Conservation (phyloP, 2,113 vertebrate species). For the Plectropomus leopardus region DNA sequence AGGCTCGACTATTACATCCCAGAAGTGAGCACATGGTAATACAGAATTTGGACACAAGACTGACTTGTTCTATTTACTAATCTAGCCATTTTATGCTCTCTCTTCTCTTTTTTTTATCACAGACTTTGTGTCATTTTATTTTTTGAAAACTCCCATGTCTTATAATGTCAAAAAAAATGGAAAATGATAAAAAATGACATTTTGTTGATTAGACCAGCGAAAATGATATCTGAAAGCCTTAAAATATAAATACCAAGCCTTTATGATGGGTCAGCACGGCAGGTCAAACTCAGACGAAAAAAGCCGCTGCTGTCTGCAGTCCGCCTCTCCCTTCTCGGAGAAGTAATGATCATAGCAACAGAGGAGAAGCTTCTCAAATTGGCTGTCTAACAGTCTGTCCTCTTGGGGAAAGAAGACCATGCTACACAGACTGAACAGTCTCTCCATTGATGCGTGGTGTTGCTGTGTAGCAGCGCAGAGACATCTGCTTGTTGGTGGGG, state of each 20-base stretch:
- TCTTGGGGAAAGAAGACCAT: slow-evolving; percentile 51
- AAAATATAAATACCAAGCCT: background rate
- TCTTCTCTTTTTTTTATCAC: background rate
- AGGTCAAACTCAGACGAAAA: slow-evolving; percentile 24
- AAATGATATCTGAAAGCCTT: background rate
- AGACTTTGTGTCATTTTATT: background rate
- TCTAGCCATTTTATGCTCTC: background rate
- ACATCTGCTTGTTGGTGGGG: slow-evolving; percentile 68
- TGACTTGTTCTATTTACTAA: background rate
- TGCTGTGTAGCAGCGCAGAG: slow-evolving; percentile 40
- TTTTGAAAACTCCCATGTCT: background rate
- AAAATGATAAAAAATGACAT: background rate
- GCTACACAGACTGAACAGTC: slow-evolving; percentile 54
- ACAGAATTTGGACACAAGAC: background rate
- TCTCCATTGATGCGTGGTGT: slow-evolving; percentile 48
- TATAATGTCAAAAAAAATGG: background rate
- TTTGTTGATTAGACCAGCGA: background rate
- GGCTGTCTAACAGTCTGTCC: slow-evolving; percentile 60
- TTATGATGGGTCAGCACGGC: slow-evolving; percentile 14
- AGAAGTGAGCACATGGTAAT: background rate
- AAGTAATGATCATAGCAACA: slow-evolving; percentile 58
- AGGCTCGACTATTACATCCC: slow-evolving; percentile 2
- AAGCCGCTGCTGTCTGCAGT: slow-evolving; percentile 12
- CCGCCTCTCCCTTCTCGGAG: slow-evolving; percentile 40
- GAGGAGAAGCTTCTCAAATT: slow-evolving; percentile 60